These are phyloP conservation scores for Macroglossus sobrinus DNA, from an alignment of 2,113 vertebrate species.

Conservation along the genomic window DNA sequence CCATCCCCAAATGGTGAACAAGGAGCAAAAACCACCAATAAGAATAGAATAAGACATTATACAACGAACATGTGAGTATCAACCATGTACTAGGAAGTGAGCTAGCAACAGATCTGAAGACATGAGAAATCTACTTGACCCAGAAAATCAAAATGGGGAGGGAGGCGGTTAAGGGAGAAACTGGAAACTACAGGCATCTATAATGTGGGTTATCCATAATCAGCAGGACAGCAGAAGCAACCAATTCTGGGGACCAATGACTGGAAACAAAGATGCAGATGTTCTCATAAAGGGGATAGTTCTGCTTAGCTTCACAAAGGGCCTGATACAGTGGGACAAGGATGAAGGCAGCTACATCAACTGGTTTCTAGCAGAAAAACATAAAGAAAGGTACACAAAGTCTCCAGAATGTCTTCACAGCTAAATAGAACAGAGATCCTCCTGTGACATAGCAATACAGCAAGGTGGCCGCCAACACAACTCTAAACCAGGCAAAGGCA, in stretches of 20 bases:
- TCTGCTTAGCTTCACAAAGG: neutral
- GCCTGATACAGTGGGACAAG: neutral
- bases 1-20: neutral
- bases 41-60: neutral
- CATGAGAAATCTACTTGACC: slow-evolving; percentile 34
- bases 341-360: neutral
- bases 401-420: neutral
- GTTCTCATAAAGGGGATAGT: neutral
- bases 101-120: neutral
- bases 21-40: neutral
- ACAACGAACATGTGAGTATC: neutral
- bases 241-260: neutral
- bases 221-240: neutral
- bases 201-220: neutral
- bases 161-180: neutral
- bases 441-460: neutral
- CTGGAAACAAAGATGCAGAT: neutral
- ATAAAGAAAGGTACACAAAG: neutral
- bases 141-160: slow-evolving; percentile 32
- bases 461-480: neutral
- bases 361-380: neutral
- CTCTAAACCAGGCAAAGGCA: neutral
- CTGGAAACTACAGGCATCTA: neutral
- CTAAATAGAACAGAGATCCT: neutral
- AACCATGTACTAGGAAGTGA: neutral